Percentiles rank a stretch among this genome's conserved stretches.
Conservation (phyloP, 2,113 vertebrate genomes). For the Atractosteus spatula region DNA sequence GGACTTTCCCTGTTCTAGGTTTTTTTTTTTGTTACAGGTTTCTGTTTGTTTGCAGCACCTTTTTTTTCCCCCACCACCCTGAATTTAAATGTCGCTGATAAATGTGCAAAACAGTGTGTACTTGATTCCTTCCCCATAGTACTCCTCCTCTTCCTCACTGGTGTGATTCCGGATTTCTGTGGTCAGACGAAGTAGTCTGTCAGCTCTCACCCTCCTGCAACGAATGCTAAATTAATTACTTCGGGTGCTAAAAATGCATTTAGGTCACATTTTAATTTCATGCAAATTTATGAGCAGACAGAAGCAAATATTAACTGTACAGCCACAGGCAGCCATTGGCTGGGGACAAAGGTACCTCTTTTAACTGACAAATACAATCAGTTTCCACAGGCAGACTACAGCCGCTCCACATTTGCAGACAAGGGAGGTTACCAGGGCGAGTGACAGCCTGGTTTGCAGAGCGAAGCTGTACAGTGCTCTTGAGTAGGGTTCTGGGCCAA, state of each 20-base stretch:
- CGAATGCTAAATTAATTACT: slow-evolving; percentile 65
- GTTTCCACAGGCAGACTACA: slow-evolving; percentile 24
- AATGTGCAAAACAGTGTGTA: slow-evolving; percentile 46
- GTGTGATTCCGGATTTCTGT: slow-evolving; percentile 28
- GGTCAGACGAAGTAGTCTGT: slow-evolving; percentile 38
- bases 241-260: slow-evolving; percentile 72
- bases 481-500: background rate
- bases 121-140: slow-evolving; percentile 53
- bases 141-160: slow-evolving; percentile 21
- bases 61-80: slow-evolving; percentile 54
- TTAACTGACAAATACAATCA: slow-evolving; percentile 47
- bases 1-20: slow-evolving; percentile 68
- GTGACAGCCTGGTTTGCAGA: background rate
- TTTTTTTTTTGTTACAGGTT: slow-evolving; percentile 65
- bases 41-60: slow-evolving; percentile 50
- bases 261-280: slow-evolving; percentile 71
- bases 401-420: slow-evolving; percentile 19
- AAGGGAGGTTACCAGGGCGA: background rate
- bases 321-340: slow-evolving; percentile 46
- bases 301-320: slow-evolving; percentile 72
- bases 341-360: slow-evolving; percentile 57
- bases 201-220: slow-evolving; percentile 37
- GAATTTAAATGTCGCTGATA: slow-evolving; percentile 49
- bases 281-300: slow-evolving; percentile 70
- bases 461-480: background rate